Conservation (phyloP, 2,113 vertebrate species). For the Tautogolabrus adspersus region DNA sequence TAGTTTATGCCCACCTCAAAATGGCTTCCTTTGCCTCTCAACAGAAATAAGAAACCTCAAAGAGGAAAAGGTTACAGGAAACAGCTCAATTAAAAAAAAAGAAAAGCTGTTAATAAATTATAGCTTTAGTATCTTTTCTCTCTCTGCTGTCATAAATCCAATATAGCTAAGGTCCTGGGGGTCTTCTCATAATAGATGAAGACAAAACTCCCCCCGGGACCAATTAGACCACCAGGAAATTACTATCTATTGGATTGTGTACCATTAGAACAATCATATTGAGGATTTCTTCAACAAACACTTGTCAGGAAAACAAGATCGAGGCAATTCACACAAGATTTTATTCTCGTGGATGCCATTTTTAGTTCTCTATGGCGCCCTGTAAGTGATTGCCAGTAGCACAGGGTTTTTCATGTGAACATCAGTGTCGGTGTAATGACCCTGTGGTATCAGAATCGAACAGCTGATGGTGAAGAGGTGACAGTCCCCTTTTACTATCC, state of each 20-base stretch:
- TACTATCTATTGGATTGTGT: slow-evolving; percentile 71
- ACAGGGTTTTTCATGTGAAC: slow-evolving; percentile 6
- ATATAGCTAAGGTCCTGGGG: slow-evolving; percentile 74
- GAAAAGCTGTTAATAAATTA: slow-evolving; percentile 76
- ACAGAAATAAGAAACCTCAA: slow-evolving; percentile 40
- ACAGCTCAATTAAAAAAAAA: slow-evolving; percentile 58
- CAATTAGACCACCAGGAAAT: slow-evolving; percentile 82
- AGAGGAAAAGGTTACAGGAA: slow-evolving; percentile 35
- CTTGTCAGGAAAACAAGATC: slow-evolving; percentile 47
- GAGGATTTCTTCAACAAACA: slow-evolving; percentile 60
- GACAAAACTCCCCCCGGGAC: slow-evolving; percentile 75
- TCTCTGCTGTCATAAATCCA: slow-evolving; percentile 81
- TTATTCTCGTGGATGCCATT: neutral
- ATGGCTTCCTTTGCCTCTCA: neutral
- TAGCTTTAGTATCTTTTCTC: slow-evolving; percentile 74
- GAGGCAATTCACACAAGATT: slow-evolving; percentile 13
- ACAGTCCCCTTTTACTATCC: slow-evolving; percentile 16
- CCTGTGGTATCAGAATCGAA: slow-evolving; percentile 24
- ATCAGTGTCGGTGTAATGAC: slow-evolving; percentile 18
- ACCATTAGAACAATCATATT: slow-evolving; percentile 69
- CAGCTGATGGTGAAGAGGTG: slow-evolving; percentile 36
- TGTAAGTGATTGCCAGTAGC: slow-evolving; percentile 18
- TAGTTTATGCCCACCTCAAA: neutral
- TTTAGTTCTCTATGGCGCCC: neutral
- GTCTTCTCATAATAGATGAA: slow-evolving; percentile 77